A percentile compares a stretch with the other conserved stretches of the same genome.
Conservation (phyloP, 2,797 vertebrate species). For the Scyliorhinus canicula region DNA sequence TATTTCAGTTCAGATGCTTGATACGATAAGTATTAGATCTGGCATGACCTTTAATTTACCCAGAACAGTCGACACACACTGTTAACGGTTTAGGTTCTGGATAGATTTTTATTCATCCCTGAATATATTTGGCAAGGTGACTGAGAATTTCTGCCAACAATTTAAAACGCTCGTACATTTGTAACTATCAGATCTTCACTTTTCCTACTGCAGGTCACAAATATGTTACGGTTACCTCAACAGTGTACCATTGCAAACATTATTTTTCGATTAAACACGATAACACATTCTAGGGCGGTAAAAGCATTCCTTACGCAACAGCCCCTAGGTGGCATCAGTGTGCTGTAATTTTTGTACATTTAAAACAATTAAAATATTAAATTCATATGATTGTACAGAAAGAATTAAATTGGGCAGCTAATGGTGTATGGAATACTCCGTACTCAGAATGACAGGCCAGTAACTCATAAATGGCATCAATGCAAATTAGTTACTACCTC, state of each 20-base stretch:
- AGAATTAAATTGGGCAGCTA: slow-evolving; percentile 9
- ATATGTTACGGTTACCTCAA: background rate
- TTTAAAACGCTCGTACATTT: background rate
- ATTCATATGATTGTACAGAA: background rate
- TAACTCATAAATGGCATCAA: slow-evolving; percentile 1
- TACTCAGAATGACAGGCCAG: slow-evolving; percentile 5
- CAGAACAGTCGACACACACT: background rate
- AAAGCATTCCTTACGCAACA: background rate
- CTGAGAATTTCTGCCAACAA: background rate
- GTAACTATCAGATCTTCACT: background rate
- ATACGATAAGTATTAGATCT: background rate
- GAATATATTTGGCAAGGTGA: background rate
- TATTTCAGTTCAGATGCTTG: background rate
- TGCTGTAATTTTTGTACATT: background rate
- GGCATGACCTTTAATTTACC: background rate
- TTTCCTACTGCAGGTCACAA: background rate
- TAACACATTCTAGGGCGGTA: background rate
- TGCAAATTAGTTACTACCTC: background rate
- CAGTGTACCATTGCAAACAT: background rate
- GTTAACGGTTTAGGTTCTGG: slow-evolving; percentile 3
- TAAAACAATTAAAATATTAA: slow-evolving; percentile 13
- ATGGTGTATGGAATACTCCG: slow-evolving; percentile 5
- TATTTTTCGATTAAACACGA: background rate
- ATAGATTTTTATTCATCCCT: background rate
- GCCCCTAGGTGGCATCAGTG: background rate